Percentiles rank a stretch among this genome's conserved stretches.
phyloP scores from a whole-genome alignment of 2,797 vertebrate species.

The Protonibea diacanthus region DNA sequence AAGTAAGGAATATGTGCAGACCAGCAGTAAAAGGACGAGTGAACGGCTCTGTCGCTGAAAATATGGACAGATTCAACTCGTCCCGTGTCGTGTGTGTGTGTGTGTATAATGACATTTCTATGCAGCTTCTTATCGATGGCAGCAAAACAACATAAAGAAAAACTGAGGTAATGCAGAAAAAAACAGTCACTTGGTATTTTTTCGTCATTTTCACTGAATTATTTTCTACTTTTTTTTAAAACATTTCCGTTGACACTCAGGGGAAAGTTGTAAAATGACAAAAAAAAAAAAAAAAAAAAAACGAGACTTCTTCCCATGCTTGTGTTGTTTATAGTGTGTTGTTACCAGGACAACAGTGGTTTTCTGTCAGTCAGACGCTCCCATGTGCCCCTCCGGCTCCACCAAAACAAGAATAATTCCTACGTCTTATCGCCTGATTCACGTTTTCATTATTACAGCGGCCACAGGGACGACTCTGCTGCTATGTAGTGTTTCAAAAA shows the following conservation, averaged over 20 bases:
- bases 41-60: conserved; percentile 34
- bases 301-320: conserved; percentile 4
- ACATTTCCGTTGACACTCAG: conserved; percentile 27
- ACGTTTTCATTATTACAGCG: conserved; percentile 12
- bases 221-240: conserved; percentile 17
- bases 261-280: conserved; percentile 31
- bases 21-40: conserved; percentile 47
- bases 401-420: conserved; percentile 45
- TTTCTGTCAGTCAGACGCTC: conserved; percentile 39
- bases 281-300: neutral
- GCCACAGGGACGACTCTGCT: conserved; percentile 26
- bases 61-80: conserved; percentile 22
- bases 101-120: conserved; percentile 30
- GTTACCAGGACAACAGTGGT: conserved; percentile 54
- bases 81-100: neutral
- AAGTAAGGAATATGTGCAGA: conserved; percentile 45
- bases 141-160: conserved; percentile 39
- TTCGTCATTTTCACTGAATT: conserved; percentile 57
- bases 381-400: conserved; percentile 27
- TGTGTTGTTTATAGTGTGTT: conserved; percentile 16
- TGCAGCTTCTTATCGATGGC: conserved; percentile 47
- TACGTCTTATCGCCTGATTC: conserved; percentile 24
- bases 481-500: conserved; percentile 72
- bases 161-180: conserved; percentile 80
- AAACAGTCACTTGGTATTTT: conserved; percentile 44